Percentiles rank a stretch among this genome's conserved stretches.
Evolutionary conservation across 1,140 invertebrate species (phyloP).

Genomic region (Chrysopa pallens): DNA sequence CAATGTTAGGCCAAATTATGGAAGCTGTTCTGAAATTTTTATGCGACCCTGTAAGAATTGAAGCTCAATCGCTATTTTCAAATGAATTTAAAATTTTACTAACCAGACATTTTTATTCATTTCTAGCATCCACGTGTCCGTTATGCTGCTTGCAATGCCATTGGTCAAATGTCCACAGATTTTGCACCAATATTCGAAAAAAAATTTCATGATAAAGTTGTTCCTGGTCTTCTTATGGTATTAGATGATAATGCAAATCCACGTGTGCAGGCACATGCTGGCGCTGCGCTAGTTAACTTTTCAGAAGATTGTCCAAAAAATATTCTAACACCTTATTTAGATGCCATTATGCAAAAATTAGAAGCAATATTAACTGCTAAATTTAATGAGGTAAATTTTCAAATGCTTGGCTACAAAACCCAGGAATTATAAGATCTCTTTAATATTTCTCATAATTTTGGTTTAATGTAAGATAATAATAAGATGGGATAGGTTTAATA

Average conservation of each 20-base stretch:
- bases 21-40: constrained; percentile 47
- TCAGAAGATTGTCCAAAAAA: constrained; percentile 96
- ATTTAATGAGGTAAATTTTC: constrained; percentile 61
- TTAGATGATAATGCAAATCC: constrained; percentile 84
- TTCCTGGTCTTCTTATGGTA: constrained; percentile 77
- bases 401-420: no score
- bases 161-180: constrained; percentile 98
- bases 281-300: constrained; percentile 96
- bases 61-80: background rate
- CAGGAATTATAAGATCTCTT: no score
- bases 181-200: constrained; percentile 95
- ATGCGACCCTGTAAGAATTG: constrained; percentile 32
- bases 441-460: no score
- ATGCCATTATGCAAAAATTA: constrained; percentile 79
- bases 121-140: constrained; percentile 45
- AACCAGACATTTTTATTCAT: constrained; percentile 10
- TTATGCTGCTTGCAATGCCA: constrained; percentile 96
- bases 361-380: constrained; percentile 82
- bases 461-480: no score
- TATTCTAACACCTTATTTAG: constrained; percentile 79
- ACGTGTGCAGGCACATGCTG: constrained; percentile 82
- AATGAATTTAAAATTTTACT: constrained; percentile 2
- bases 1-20: constrained; percentile 78
- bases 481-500: no score
- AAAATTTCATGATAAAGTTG: constrained; percentile 90